Conservation (phyloP, 2,113 vertebrate genomes). For the Opisthocomus hoazin region DNA sequence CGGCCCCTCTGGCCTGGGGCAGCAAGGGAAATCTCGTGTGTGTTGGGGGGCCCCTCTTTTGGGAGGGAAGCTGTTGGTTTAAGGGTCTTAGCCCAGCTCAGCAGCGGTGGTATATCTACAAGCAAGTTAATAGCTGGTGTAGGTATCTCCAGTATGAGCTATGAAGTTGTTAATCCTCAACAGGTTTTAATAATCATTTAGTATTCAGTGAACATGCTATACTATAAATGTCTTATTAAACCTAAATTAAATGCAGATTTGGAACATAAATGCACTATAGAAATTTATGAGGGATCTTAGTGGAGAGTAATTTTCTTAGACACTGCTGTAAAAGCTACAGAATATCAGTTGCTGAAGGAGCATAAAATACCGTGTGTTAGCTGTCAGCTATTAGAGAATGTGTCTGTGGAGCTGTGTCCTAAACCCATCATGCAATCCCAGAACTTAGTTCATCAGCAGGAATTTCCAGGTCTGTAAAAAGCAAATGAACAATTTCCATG, state of each 20-base stretch:
- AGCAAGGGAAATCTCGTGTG: rapidly evolving
- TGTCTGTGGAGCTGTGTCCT: neutral
- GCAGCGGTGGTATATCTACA: neutral
- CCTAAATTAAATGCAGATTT: conserved; percentile 54
- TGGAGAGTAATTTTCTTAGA: conserved; percentile 5
- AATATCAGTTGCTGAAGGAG: neutral
- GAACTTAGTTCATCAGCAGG: neutral
- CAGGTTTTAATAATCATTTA: conserved; percentile 47
- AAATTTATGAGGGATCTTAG: conserved; percentile 48
- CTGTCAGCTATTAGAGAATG: neutral
- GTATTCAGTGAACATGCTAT: neutral
- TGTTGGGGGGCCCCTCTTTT: neutral
- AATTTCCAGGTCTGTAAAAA: neutral
- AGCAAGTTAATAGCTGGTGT: neutral
- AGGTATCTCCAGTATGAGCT: neutral
- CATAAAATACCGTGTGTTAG: conserved; percentile 4
- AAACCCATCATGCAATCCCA: neutral
- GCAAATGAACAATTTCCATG: neutral
- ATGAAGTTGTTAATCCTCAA: conserved; percentile 19
- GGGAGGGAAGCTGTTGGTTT: neutral
- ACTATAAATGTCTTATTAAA: conserved; percentile 52
- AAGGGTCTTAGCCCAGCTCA: neutral
- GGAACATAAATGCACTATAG: conserved; percentile 10
- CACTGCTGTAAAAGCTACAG: neutral
- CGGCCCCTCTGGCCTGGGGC: neutral